Percentiles rank a stretch among this genome's conserved stretches.
Evolutionary conservation across 2,888 invertebrate species (phyloP).

Genomic region (Platycheirus albimanus): DNA sequence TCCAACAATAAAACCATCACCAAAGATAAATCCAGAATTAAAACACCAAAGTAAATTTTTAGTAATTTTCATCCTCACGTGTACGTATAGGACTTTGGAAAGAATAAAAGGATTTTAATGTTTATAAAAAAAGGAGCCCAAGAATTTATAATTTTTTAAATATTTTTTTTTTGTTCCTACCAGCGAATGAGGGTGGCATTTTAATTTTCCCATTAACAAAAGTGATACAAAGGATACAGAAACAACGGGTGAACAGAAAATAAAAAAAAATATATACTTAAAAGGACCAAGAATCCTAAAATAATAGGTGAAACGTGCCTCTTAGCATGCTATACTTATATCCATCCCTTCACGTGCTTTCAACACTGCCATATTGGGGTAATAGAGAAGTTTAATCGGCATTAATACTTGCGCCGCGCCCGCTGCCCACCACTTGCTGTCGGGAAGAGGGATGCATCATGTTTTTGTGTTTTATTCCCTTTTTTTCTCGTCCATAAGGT

Average conservation of each 20-base stretch:
- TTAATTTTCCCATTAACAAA: constrained; percentile 30
- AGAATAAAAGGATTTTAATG: not conserved
- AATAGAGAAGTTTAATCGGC: constrained; percentile 53
- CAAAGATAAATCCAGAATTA: too few relatives aligned
- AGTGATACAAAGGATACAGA: constrained; percentile 5
- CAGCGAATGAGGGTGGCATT: constrained; percentile 20
- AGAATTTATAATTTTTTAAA: too few relatives aligned
- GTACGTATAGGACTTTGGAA: too few relatives aligned
- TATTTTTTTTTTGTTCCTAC: not conserved
- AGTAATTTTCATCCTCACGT: too few relatives aligned
- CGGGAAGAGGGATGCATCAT: too few relatives aligned
- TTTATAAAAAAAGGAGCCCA: not conserved
- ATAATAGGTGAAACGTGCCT: constrained; percentile 62
- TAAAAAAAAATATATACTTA: constrained; percentile 1
- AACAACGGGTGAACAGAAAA: constrained; percentile 2
- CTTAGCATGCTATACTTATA: constrained; percentile 10
- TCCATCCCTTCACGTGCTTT: constrained; percentile 36
- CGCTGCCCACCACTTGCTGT: too few relatives aligned
- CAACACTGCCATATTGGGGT: constrained; percentile 45
- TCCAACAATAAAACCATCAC: too few relatives aligned
- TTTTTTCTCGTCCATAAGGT: not conserved
- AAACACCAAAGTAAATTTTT: too few relatives aligned
- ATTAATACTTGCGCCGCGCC: constrained; percentile 31
- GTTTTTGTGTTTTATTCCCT: not conserved
- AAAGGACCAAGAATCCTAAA: constrained; percentile 35